These are phyloP conservation scores for Aix galericulata DNA, from an alignment of 2,113 vertebrate genomes.

Conservation along the genomic window DNA sequence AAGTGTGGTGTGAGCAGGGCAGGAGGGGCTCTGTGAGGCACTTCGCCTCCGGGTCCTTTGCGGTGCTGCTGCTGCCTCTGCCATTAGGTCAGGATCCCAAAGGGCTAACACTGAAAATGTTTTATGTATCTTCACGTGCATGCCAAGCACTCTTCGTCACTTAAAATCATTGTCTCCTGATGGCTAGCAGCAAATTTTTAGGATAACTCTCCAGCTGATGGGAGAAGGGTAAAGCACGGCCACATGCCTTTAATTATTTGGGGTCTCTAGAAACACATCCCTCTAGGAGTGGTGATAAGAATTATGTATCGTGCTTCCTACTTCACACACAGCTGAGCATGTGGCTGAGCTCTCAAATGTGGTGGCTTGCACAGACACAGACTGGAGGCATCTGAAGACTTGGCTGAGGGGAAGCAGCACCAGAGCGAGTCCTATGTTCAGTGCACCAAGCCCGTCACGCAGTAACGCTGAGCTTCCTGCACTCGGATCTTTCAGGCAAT, in stretches of 20 bases:
- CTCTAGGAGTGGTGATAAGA: not conserved
- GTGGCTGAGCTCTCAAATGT: not conserved
- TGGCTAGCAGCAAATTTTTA: not conserved
- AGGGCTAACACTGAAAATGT: not conserved
- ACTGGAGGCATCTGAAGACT: rapidly evolving
- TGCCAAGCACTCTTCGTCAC: not conserved
- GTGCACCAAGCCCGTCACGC: rapidly evolving
- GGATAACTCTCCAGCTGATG: not conserved
- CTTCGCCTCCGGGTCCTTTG: not conserved
- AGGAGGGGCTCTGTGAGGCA: not conserved
- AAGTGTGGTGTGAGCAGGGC: not conserved
- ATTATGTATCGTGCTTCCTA: not conserved
- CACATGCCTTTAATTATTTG: not conserved
- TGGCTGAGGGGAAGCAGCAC: not conserved
- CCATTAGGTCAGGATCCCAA: not conserved
- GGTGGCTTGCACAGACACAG: not conserved
- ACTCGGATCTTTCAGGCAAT: not conserved
- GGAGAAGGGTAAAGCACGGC: not conserved
- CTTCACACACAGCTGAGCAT: not conserved
- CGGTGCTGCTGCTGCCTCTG: not conserved
- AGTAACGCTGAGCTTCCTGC: not conserved
- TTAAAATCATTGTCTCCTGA: not conserved
- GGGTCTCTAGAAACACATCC: not conserved
- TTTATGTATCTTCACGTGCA: rapidly evolving
- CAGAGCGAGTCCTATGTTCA: not conserved